These are phyloP conservation scores for Matsumyia berberina DNA, from an alignment of 2,888 invertebrate species.

Conservation along the genomic window DNA sequence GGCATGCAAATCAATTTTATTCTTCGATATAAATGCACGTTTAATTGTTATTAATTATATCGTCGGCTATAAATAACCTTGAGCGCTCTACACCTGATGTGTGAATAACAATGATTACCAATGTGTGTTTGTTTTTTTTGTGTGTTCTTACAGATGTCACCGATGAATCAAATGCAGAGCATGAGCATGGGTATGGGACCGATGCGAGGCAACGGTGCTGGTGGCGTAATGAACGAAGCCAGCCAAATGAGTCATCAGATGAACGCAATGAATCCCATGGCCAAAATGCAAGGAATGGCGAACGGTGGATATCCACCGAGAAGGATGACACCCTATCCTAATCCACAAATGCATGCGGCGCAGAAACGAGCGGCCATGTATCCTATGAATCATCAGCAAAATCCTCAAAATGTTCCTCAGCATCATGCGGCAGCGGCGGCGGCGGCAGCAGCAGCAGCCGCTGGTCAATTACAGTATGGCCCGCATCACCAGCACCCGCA, in stretches of 20 bases:
- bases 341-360: constrained; percentile 93
- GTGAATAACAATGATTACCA: constrained; percentile 42
- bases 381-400: constrained; percentile 84
- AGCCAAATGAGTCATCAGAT: constrained; percentile 87
- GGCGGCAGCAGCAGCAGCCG: constrained; percentile 80
- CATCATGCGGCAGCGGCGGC: constrained; percentile 78
- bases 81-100: constrained; percentile 58
- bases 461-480: constrained; percentile 82
- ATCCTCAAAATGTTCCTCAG: constrained; percentile 86
- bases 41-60: constrained; percentile 74
- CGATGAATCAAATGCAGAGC: constrained; percentile 90
- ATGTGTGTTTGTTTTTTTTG: constrained; percentile 37
- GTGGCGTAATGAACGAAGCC: constrained; percentile 71
- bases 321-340: constrained; percentile 93
- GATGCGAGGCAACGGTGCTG: constrained; percentile 77
- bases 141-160: constrained; percentile 87
- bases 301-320: constrained; percentile 88
- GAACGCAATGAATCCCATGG: constrained; percentile 88
- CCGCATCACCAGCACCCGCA: constrained; percentile 81
- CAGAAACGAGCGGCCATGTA: constrained; percentile 87
- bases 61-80: constrained; percentile 68
- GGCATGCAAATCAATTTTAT: constrained; percentile 71
- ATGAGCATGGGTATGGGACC: constrained; percentile 88
- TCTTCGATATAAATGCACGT: constrained; percentile 66
- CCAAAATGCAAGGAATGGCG: constrained; percentile 86